Conservation (phyloP, 1,140 invertebrate genomes). For the Bombus waltoni region DNA sequence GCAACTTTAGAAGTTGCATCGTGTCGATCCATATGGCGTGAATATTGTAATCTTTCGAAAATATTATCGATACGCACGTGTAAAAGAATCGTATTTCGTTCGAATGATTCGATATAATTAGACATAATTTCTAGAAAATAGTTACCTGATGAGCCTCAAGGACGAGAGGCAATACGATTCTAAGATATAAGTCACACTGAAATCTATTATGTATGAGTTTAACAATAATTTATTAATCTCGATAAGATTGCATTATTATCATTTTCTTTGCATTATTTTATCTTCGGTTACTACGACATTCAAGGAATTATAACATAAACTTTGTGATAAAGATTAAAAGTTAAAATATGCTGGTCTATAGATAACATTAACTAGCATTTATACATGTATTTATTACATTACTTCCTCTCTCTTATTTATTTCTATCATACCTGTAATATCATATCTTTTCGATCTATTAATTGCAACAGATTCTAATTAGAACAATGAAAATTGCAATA, state of each 20-base stretch:
- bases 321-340: not conserved
- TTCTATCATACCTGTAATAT: not conserved
- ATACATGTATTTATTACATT: not conserved
- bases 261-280: not conserved
- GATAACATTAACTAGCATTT: not conserved
- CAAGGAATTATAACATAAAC: not conserved
- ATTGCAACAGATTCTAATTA: not conserved
- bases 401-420: not conserved
- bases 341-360: not conserved
- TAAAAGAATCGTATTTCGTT: conserved; percentile 14
- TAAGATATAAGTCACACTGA: not conserved
- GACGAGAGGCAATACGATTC: not conserved
- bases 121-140: not conserved
- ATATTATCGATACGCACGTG: not conserved
- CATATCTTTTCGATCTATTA: too few relatives aligned
- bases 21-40: too few relatives aligned
- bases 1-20: not conserved
- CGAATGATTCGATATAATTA: not conserved
- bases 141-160: conserved; percentile 1
- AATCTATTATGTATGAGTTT: not conserved
- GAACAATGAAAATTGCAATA: not conserved
- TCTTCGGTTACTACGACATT: not conserved
- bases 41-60: not conserved
- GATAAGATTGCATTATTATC: not conserved
- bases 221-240: not conserved